Base-by-base conservation (phyloP, 2,113 vertebrate genomes). In the Oenanthe oenanthe region DNA sequence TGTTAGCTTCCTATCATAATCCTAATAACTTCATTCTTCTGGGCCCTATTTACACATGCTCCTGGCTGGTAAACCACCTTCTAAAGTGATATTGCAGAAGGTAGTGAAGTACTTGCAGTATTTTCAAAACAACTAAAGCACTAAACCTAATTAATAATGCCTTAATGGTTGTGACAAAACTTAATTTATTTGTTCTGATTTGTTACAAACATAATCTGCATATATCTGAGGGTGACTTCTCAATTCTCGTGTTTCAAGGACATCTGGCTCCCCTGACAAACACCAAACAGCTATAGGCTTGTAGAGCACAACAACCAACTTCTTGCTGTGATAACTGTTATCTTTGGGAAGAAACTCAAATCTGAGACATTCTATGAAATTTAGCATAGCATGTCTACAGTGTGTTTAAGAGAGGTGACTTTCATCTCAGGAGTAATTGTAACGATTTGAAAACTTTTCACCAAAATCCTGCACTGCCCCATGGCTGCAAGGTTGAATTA, bases 161-260 rank as follows among this genome's bases (percentile, higher is more conserved):
- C 70, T 47, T 78, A 47, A 60, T 62, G 82, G n/a, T 86, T 83
- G 38, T 3, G 8, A 53, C 65, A 77, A 61, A 58, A 22, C 34
- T 85, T 88, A 83, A 88, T 93, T 85, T 90, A 93, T 90, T 83
- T 73, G 28, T 80, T 89, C 43, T 40, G 57, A 74, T 86, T 47
- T 88, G 68, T 71, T 48, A 48, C 65, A 84, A 90, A 71, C 50
- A 48, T 22, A 36, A 76, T 45, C 56, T 88, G 75, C 38, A n/a
- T 96, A 82, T 92, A 88, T 85, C 50, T 56, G 75, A 77, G 54
- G 12, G 40, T 51, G 56, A 71, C 43, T 40, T 70, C 60, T 71
- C 63, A 71, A 9, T 60, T 86, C 82, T 77, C 14, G 17, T 0
- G 4, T 60, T 53, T 74, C 40, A 51, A 81, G 79, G 90, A 71